A percentile compares a stretch with the other conserved stretches of the same genome.
These are phyloP conservation scores for Petrocephalus zakoni DNA, from an alignment of 2,113 vertebrate species.

Conservation along the genomic window DNA sequence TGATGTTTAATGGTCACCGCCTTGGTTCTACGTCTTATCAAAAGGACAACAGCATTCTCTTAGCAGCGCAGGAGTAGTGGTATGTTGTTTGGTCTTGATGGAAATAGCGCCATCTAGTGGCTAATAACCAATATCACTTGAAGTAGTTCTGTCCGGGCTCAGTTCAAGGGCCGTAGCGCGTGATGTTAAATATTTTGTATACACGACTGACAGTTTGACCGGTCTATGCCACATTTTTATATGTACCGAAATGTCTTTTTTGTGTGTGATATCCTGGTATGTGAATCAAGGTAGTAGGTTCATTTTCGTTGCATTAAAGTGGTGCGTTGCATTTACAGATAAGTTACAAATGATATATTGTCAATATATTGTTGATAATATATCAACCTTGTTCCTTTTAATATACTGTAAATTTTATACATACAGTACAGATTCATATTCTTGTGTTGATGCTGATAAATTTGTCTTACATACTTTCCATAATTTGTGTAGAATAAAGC, in stretches of 20 bases:
- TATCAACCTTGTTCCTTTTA: background rate
- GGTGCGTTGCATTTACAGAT: background rate
- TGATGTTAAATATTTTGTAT: background rate
- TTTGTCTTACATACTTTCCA: background rate
- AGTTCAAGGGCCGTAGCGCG: background rate
- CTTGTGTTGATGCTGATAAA: background rate
- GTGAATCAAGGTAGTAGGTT: constrained; percentile 3
- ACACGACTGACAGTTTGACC: background rate
- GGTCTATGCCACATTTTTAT: background rate
- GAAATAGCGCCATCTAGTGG: background rate
- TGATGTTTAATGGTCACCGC: background rate
- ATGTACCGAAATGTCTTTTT: background rate
- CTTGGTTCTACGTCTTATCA: background rate
- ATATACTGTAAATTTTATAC: background rate
- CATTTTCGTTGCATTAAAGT: background rate
- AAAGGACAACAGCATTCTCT: background rate
- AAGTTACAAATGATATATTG: background rate
- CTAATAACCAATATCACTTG: background rate
- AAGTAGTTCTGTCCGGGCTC: background rate
- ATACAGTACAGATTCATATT: background rate
- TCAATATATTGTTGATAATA: constrained; percentile 9
- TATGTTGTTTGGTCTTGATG: background rate
- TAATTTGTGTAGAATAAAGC: background rate
- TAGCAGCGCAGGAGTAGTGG: background rate
- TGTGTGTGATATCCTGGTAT: background rate